These are phyloP conservation scores for Drosophila baimaii DNA, from an alignment of 1,140 invertebrate genomes.

Conservation along the genomic window DNA sequence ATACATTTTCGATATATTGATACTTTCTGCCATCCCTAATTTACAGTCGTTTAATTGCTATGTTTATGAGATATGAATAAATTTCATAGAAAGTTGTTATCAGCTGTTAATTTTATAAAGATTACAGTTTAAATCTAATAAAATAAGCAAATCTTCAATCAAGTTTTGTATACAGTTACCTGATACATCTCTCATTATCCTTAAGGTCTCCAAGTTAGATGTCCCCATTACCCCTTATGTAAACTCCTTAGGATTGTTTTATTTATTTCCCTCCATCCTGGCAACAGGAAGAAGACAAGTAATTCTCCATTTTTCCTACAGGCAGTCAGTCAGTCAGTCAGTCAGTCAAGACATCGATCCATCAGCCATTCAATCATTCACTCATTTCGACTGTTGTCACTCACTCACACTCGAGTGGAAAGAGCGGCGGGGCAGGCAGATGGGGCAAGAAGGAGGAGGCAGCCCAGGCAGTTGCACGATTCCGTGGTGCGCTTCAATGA, in stretches of 20 bases:
- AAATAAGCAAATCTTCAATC: background rate
- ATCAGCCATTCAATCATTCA: slow-evolving; percentile 70
- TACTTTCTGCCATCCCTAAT: too few relatives aligned
- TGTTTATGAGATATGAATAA: too few relatives aligned
- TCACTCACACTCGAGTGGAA: slow-evolving; percentile 56
- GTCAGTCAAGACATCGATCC: slow-evolving; percentile 32
- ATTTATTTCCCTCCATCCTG: slow-evolving; percentile 8
- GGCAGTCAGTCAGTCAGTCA: slow-evolving; percentile 40
- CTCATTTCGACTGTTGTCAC: slow-evolving; percentile 73
- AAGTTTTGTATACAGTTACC: background rate
- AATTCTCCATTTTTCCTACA: slow-evolving; percentile 17
- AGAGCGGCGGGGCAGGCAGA: slow-evolving; percentile 3
- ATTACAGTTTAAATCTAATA: background rate
- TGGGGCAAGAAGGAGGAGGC: slow-evolving; percentile 5
- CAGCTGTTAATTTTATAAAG: too few relatives aligned
- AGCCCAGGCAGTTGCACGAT: slow-evolving; percentile 58
- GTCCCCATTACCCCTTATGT: too few relatives aligned
- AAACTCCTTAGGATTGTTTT: background rate
- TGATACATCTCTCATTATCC: background rate
- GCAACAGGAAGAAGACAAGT: slow-evolving; percentile 1
- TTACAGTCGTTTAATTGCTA: background rate
- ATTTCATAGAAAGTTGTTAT: background rate
- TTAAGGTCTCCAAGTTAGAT: background rate
- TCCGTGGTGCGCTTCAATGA: slow-evolving; percentile 72
- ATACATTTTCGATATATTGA: too few relatives aligned